Conservation (phyloP, 2,888 invertebrate species). For the Himalopsyche tibetana region DNA sequence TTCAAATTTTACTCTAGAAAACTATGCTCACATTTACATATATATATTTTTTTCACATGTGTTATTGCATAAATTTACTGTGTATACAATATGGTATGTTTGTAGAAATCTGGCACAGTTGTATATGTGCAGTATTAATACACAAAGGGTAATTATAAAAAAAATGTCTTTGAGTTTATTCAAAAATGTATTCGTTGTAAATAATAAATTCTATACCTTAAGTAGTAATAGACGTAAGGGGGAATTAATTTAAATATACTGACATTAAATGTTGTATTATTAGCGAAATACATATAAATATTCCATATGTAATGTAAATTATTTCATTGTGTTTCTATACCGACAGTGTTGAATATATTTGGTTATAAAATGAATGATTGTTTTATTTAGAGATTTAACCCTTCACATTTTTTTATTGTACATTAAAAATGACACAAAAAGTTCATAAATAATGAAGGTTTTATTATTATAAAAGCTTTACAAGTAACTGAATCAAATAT, state of each 20-base stretch:
- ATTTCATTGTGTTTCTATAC: slow-evolving; percentile 62
- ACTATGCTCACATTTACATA: not conserved
- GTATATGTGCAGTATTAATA: slow-evolving; percentile 15
- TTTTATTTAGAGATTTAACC: not conserved
- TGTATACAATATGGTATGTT: too few species aligned
- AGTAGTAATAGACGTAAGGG: slow-evolving; percentile 43
- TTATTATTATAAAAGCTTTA: too few species aligned
- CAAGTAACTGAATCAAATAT: too few species aligned
- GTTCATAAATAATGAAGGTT: too few species aligned
- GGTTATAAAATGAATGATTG: slow-evolving; percentile 63
- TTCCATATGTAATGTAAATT: slow-evolving; percentile 59
- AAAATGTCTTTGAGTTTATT: not conserved
- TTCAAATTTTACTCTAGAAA: too few species aligned
- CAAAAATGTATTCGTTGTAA: slow-evolving; percentile 34
- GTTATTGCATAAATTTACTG: too few species aligned
- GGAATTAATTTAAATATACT: slow-evolving; percentile 48
- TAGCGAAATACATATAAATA: slow-evolving; percentile 59
- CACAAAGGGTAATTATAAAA: slow-evolving; percentile 29
- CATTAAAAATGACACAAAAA: too few species aligned
- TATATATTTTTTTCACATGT: slow-evolving; percentile 13
- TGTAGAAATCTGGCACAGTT: too few species aligned
- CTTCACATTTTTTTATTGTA: too few species aligned
- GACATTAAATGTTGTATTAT: slow-evolving; percentile 62
- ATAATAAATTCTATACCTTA: slow-evolving; percentile 46
- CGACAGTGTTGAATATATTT: slow-evolving; percentile 66